A percentile compares a stretch with the other conserved stretches of the same genome.
Evolutionary conservation across 2,113 vertebrate genomes (phyloP).

Genomic region (Actinemys pallida): DNA sequence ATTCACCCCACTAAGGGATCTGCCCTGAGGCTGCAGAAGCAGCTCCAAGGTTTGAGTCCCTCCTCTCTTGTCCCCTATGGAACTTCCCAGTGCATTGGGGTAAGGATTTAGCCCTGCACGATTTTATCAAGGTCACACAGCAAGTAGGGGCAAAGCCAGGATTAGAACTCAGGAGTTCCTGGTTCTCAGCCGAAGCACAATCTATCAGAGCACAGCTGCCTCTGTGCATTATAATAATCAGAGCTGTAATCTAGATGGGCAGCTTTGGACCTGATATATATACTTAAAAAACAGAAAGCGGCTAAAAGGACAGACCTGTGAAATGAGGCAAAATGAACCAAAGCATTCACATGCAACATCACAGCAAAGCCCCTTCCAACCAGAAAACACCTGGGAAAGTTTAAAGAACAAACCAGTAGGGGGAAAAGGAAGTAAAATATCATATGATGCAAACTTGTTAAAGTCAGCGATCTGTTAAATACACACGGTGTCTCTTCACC

Average conservation of each 20-base stretch:
- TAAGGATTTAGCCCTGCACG: neutral
- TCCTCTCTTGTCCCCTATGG: neutral
- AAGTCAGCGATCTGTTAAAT: slow-evolving; percentile 58
- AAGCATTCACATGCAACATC: neutral
- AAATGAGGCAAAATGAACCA: neutral
- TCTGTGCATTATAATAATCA: neutral
- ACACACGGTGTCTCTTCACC: slow-evolving; percentile 24
- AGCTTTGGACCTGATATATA: neutral
- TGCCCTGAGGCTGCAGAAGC: neutral
- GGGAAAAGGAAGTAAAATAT: neutral
- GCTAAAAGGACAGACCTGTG: neutral
- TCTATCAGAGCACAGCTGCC: neutral
- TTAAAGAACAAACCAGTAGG: neutral
- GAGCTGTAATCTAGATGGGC: neutral
- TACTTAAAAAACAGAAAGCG: neutral
- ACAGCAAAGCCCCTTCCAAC: neutral
- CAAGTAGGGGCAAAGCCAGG: neutral
- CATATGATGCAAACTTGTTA: neutral
- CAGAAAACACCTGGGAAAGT: neutral
- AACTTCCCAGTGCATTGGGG: neutral
- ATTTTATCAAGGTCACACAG: neutral
- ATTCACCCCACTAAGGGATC: neutral
- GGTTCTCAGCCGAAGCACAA: neutral
- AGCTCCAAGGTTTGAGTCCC: neutral
- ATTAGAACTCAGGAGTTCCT: neutral